Base-by-base conservation (phyloP, 2,888 invertebrate genomes). In the Pediacus dermestoides region DNA sequence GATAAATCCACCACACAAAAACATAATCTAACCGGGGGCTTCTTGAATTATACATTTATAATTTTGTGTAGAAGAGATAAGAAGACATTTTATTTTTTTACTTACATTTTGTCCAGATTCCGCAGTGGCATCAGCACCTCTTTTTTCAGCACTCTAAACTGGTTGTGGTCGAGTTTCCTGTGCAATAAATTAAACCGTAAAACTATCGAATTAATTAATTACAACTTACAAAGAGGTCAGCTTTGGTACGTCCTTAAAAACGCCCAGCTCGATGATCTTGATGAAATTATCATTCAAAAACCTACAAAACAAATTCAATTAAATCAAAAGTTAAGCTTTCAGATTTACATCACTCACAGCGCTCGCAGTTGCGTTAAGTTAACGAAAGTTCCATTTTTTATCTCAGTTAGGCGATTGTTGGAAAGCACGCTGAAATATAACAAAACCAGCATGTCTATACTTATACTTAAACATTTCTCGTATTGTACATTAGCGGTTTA, bases 381-480 rank as follows among this genome's bases (percentile, higher is more conserved):
- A 30, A 61, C 64, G 48, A 77, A 77, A n/a, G 71, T 71, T 21
- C 63, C 64, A 10, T 67, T 67, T 22, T 61, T 58, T 30, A 77
- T 53, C 23, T 60, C 53, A 6, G 55, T 54, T 31, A 77, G 57
- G 10, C 60, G 60, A 60, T 77, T 77, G 41, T 71, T 70, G 2
- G 76, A 70, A 30, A 77, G 51, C 57, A 72, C 75, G 50, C 76
- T 77, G 64, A 3, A 64, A 67, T 32, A 39, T n/a, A n/a, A n/a
- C n/a, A n/a, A n/a, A n/a, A n/a, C n/a, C n/a, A n/a, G n/a, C n/a
- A n/a, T n/a, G n/a, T n/a, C n/a, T n/a, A n/a, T n/a, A n/a, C n/a
- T n/a, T n/a, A n/a, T n/a, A n/a, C n/a, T n/a, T n/a, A n/a, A n/a
- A n/a, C n/a, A n/a, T n/a, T n/a, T n/a, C n/a, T n/a, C n/a, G n/a